These are phyloP conservation scores for Chascanopsetta lugubris DNA, from an alignment of 2,113 vertebrate species.

Conservation along the genomic window DNA sequence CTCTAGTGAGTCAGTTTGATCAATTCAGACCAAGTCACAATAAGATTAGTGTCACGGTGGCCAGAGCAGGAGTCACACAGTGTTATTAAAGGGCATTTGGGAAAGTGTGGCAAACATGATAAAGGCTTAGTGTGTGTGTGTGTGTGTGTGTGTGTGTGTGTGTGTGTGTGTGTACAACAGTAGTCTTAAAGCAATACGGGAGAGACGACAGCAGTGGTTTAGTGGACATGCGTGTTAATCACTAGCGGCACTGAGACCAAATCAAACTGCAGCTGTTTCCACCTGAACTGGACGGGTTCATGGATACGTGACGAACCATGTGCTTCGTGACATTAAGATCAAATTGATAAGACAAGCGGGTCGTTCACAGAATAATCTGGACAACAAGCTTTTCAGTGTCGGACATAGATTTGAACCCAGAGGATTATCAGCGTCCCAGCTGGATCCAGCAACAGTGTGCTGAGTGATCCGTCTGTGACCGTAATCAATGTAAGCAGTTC, in stretches of 20 bases:
- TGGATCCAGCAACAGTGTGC: no score
- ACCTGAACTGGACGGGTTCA: slow-evolving; percentile 45
- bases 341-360: no score
- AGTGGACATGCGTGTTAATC: slow-evolving; percentile 63
- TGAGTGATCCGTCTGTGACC: no score
- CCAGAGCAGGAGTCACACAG: slow-evolving; percentile 26
- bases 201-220: slow-evolving; percentile 25
- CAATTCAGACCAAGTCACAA: slow-evolving; percentile 19
- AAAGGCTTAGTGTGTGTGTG: neutral
- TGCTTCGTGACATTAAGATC: no score
- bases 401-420: no score
- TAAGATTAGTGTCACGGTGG: slow-evolving; percentile 22
- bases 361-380: neutral
- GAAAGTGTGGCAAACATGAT: neutral
- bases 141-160: neutral
- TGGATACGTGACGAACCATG: slow-evolving; percentile 27
- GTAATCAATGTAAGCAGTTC: no score
- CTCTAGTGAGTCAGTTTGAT: slow-evolving; percentile 31
- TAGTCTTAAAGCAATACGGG: slow-evolving; percentile 1
- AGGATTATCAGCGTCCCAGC: no score
- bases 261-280: slow-evolving; percentile 13
- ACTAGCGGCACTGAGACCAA: slow-evolving; percentile 40
- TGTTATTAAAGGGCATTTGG: no score
- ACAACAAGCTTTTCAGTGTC: no score
- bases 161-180: neutral